These are phyloP conservation scores for Okapia johnstoni DNA, from an alignment of 2,113 vertebrate genomes.

Conservation along the genomic window DNA sequence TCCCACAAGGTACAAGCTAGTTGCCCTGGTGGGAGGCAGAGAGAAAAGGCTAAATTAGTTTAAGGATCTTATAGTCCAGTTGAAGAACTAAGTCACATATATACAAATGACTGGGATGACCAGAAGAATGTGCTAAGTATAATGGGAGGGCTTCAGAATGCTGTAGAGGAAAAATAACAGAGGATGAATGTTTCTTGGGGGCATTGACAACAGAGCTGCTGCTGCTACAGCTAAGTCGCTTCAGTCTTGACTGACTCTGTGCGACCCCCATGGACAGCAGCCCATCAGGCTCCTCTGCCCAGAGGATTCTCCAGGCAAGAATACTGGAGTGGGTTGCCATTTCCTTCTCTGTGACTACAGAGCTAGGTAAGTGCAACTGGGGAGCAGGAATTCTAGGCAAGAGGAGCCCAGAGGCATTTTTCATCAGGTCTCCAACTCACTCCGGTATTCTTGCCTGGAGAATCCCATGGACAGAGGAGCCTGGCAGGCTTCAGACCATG, in stretches of 20 bases:
- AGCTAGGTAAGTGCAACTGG: not conserved
- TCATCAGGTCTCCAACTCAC: not conserved
- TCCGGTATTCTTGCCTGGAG: not conserved
- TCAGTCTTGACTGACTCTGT: not conserved
- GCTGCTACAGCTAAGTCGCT: not conserved
- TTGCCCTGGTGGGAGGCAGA: not conserved
- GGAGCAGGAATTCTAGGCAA: not conserved
- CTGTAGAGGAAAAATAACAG: not conserved
- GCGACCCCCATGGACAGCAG: not conserved
- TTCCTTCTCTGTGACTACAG: not conserved
- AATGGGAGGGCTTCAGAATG: not conserved
- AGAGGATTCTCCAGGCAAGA: not conserved
- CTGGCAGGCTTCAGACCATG: not conserved
- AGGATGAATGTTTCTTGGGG: not conserved
- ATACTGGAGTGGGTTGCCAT: not conserved
- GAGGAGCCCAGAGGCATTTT: not conserved
- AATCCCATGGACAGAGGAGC: not conserved
- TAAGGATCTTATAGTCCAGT: not conserved
- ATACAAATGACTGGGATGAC: not conserved
- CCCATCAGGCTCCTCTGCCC: not conserved
- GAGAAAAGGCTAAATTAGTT: not conserved
- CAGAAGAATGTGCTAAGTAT: not conserved
- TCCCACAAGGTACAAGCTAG: not conserved
- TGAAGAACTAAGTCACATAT: not conserved
- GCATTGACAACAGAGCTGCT: not conserved